Evolutionary conservation across 1,140 invertebrate species (phyloP), one percentile per base, ranked within the genome.

Genomic region (Hycleus phaleratus): DNA sequence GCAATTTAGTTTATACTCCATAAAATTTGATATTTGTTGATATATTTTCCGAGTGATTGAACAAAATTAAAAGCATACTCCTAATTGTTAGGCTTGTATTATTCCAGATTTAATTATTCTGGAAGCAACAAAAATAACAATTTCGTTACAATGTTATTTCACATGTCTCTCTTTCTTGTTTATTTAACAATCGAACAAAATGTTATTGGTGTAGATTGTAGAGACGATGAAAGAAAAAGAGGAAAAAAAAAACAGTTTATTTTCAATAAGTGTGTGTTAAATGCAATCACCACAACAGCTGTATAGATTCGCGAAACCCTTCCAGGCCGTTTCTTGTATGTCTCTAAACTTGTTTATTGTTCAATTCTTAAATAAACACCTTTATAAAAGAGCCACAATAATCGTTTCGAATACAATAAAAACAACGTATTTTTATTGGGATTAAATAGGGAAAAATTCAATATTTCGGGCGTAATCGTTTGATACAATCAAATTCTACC

Each of bases 111-210:
- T 53, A 45, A 53, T 53, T 53, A 45, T 45, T 25, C 38, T 46
- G 49, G 38, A 26, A 12, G 42, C n/a, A 40, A 45, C 24, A 8
- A 49, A 26, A 9, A 43, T 18, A 46, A 12, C 18, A n/a, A 10
- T 4, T 53, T 32, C 38, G 39, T 42, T 25, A 26, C 26, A 44
- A 52, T 53, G 43, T 53, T 53, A 5, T 53, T 53, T 12, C 51
- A 53, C 51, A 42, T 53, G 51, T 42, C 18, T 32, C 26, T 32
- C 51, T 52, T 52, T 53, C n/a, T 45, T 53, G 42, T 53, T 53
- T 53, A 53, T 46, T 53, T 53, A 53, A 53, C 51, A 26, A 45
- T 12, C 51, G 46, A 53, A 53, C 46, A 53, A 53, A 53, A 53
- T 53, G 26, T 52, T 52, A 52, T 52, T 52, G 50, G 18, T 18